Evolutionary conservation across 2,797 vertebrate species (phyloP).

Genomic region (Platalea minor): DNA sequence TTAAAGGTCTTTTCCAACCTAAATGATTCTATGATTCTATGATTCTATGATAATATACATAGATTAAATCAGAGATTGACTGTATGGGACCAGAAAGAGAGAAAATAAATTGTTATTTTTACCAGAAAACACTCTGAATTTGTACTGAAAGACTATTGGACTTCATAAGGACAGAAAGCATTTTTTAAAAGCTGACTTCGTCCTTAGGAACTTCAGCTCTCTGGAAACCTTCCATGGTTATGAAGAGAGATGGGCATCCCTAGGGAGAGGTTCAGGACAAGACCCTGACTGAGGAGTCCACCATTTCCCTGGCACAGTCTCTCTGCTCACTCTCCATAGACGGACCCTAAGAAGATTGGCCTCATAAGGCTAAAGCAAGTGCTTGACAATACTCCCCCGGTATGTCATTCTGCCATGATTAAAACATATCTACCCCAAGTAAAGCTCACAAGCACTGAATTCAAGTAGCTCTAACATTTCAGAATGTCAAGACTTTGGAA

Average conservation of each 20-base stretch:
- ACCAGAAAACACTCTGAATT: neutral
- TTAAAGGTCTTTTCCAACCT: too few species aligned
- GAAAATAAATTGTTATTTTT: neutral
- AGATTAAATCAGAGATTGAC: neutral
- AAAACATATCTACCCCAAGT: neutral
- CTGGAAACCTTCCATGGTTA: neutral
- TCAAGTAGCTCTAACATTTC: neutral
- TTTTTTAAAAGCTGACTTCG: neutral
- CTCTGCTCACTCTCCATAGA: neutral
- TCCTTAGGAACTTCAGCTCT: neutral
- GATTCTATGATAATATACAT: neutral
- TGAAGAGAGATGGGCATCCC: neutral
- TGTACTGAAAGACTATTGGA: neutral
- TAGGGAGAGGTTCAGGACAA: neutral
- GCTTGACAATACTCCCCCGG: neutral
- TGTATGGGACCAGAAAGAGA: neutral
- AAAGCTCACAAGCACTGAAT: neutral
- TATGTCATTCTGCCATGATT: neutral
- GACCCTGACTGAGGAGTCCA: neutral
- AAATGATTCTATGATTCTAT: too few species aligned
- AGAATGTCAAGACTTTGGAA: conserved; percentile 11
- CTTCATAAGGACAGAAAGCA: neutral
- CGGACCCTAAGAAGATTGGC: neutral
- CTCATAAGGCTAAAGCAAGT: neutral
- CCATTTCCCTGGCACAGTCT: neutral